Conservation (phyloP, 2,888 invertebrate species). For the Perizoma affinitatum region DNA sequence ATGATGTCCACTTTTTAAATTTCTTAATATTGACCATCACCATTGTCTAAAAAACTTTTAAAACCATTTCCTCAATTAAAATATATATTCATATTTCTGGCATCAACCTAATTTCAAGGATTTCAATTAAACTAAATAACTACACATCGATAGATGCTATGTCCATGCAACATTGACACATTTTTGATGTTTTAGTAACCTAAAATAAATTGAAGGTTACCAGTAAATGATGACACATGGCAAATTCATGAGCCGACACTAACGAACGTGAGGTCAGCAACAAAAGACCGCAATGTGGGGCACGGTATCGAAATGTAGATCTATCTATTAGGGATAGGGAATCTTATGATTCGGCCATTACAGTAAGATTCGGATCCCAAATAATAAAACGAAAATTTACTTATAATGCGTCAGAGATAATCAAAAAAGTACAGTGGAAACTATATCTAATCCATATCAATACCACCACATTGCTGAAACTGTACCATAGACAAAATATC, state of each 20-base stretch:
- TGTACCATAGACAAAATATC: conserved; percentile 22
- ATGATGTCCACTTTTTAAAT: too few relatives aligned
- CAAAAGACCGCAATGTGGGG: conserved; percentile 25
- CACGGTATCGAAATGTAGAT: conserved; percentile 27
- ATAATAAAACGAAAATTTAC: too few relatives aligned
- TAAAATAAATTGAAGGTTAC: conserved; percentile 26
- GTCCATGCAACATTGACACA: neutral
- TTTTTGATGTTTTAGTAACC: conserved; percentile 1
- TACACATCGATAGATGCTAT: too few relatives aligned
- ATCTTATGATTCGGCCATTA: conserved; percentile 2
- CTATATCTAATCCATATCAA: neutral
- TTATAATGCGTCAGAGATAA: too few relatives aligned
- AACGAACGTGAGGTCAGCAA: conserved; percentile 41
- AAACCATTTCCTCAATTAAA: too few relatives aligned
- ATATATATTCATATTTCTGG: too few relatives aligned
- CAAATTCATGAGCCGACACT: conserved; percentile 44
- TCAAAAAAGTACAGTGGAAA: neutral
- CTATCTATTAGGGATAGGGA: conserved; percentile 22
- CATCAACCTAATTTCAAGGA: too few relatives aligned
- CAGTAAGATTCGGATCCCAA: too few relatives aligned
- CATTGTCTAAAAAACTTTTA: neutral
- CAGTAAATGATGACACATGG: conserved; percentile 39
- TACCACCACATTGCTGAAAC: conserved; percentile 6
- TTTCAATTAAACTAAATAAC: too few relatives aligned
- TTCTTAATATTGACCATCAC: too few relatives aligned